Conservation (phyloP, 2,797 vertebrate genomes). For the Margarornis squamiger region DNA sequence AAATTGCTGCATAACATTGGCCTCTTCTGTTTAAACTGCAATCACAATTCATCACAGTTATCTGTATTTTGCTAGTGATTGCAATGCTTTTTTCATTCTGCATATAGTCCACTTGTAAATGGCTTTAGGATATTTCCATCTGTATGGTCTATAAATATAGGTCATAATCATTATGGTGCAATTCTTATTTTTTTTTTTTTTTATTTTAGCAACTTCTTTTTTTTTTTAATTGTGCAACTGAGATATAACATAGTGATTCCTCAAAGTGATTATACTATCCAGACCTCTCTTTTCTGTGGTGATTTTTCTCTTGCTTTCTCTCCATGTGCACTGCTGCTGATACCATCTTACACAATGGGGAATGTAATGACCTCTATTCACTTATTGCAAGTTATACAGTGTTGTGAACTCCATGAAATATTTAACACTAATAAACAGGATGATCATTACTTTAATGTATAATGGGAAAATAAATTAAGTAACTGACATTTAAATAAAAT, state of each 20-base stretch:
- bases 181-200: background rate
- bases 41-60: background rate
- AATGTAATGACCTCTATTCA: constrained; percentile 5
- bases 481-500: constrained; percentile 66
- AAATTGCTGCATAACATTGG: background rate
- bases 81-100: background rate
- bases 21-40: background rate
- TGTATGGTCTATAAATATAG: background rate
- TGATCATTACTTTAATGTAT: constrained; percentile 53
- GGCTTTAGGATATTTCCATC: background rate
- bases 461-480: constrained; percentile 70
- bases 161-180: background rate
- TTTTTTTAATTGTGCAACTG: background rate
- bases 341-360: background rate
- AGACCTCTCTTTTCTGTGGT: background rate
- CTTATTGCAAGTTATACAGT: constrained; percentile 33
- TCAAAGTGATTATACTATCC: background rate
- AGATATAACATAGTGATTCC: background rate
- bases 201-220: background rate
- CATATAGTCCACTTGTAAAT: background rate
- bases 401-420: constrained; percentile 60
- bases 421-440: constrained; percentile 60
- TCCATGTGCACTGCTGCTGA: background rate
- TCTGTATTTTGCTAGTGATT: background rate
- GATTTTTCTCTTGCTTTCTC: background rate